Conservation (phyloP, 2,113 vertebrate genomes). For the Larimichthys polyactis region DNA sequence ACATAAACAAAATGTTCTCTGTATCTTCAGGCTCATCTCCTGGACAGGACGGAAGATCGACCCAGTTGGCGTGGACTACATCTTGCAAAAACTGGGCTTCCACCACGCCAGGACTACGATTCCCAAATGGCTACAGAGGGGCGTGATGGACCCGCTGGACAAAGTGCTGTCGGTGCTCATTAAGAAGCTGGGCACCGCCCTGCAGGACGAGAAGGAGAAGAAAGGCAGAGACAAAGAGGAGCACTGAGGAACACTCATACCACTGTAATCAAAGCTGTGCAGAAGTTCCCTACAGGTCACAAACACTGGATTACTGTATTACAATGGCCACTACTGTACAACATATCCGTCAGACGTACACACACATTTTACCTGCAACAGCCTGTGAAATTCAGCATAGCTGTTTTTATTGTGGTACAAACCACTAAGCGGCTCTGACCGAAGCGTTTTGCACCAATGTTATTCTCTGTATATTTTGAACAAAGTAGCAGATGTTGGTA, state of each 20-base stretch:
- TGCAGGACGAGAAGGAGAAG: conserved; percentile 97
- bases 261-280: conserved; percentile 56
- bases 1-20: background rate
- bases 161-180: conserved; percentile 98
- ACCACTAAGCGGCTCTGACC: conserved; percentile 78
- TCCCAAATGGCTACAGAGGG: conserved; percentile 99
- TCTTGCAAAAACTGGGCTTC: conserved; percentile 97
- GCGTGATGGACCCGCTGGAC: conserved; percentile 98
- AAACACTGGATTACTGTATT: conserved; percentile 77
- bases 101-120: conserved; percentile 99
- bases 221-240: conserved; percentile 96
- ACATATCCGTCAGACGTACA: conserved; percentile 64
- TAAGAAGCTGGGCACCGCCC: conserved; percentile 95
- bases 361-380: conserved; percentile 41
- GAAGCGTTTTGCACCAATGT: conserved; percentile 84
- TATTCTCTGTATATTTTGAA: conserved; percentile 88
- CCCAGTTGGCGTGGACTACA: conserved; percentile 98
- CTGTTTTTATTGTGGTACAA: conserved; percentile 86
- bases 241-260: conserved; percentile 78
- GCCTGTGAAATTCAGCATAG: conserved; percentile 79
- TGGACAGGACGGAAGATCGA: conserved; percentile 99
- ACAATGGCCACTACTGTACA: conserved; percentile 81
- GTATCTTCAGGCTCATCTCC: conserved; percentile 90
- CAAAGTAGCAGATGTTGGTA: conserved; percentile 78
- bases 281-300: conserved; percentile 16